Evolutionary conservation across 2,888 invertebrate genomes (phyloP).

Genomic region (Leucophenga montana): DNA sequence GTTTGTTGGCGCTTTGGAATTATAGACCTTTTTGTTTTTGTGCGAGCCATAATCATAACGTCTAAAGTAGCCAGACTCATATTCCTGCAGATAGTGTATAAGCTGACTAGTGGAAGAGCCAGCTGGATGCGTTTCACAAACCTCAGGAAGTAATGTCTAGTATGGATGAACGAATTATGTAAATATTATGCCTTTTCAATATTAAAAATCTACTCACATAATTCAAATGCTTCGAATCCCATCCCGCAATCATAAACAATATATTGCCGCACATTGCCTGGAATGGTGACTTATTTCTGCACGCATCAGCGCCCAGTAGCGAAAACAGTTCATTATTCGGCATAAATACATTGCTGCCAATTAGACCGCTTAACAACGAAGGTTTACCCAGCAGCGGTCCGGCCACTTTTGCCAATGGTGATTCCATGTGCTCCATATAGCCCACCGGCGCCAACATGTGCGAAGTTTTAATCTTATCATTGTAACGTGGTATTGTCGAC

Average conservation of each 20-base stretch:
- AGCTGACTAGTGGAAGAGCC: conserved; percentile 49
- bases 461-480: conserved; percentile 49
- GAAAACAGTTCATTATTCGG: conserved; percentile 74
- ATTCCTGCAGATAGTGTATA: conserved; percentile 53
- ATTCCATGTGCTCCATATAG: conserved; percentile 74
- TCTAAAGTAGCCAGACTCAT: conserved; percentile 41
- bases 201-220: conserved; percentile 52
- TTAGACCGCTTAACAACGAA: conserved; percentile 36
- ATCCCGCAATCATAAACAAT: conserved; percentile 45
- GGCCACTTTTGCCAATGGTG: conserved; percentile 60
- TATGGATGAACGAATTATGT: too few relatives aligned
- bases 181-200: neutral
- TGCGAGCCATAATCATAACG: conserved; percentile 44
- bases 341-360: conserved; percentile 75
- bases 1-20: conserved; percentile 38
- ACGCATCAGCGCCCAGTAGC: conserved; percentile 72
- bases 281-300: conserved; percentile 57
- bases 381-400: conserved; percentile 56
- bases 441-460: conserved; percentile 53
- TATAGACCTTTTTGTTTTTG: conserved; percentile 36
- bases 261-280: conserved; percentile 44
- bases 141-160: conserved; percentile 37
- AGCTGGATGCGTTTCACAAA: conserved; percentile 49
- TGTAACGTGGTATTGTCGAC: conserved; percentile 47
- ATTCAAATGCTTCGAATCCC: conserved; percentile 48